Percentiles rank a stretch among this genome's conserved stretches.
Evolutionary conservation across 2,888 invertebrate species (phyloP).

Genomic region (Athalia circularis): DNA sequence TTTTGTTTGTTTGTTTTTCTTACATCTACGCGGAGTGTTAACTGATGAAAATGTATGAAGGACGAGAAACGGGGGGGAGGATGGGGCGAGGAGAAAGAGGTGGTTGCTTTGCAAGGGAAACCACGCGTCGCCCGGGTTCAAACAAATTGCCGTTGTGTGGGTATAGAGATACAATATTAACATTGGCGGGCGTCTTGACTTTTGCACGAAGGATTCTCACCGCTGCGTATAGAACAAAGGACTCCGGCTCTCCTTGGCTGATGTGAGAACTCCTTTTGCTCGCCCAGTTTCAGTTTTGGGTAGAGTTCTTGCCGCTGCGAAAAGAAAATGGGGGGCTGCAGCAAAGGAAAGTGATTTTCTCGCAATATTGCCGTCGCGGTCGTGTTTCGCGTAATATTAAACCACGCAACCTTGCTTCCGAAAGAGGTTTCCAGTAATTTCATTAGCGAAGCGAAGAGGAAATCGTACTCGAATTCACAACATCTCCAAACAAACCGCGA

Average conservation of each 20-base stretch:
- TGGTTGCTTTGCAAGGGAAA: background rate
- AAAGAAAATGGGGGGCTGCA: too few species aligned
- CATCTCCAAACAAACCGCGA: too few species aligned
- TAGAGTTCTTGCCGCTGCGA: background rate
- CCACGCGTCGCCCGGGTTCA: background rate
- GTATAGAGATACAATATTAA: constrained; percentile 12
- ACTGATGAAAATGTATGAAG: background rate
- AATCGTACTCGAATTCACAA: constrained; percentile 1
- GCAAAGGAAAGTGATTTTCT: constrained; percentile 21
- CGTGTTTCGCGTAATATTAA: constrained; percentile 32
- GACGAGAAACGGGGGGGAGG: too few species aligned
- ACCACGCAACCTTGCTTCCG: constrained; percentile 26
- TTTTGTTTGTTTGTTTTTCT: background rate
- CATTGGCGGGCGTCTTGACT: constrained; percentile 26
- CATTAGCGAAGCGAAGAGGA: constrained; percentile 27
- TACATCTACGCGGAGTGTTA: background rate
- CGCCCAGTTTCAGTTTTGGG: background rate
- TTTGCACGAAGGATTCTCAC: constrained; percentile 24
- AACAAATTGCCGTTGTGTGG: background rate
- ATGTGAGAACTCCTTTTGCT: constrained; percentile 3
- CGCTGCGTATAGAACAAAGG: constrained; percentile 12
- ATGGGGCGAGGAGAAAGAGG: background rate
- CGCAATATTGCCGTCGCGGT: background rate
- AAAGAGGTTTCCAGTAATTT: constrained; percentile 17
- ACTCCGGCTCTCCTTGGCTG: background rate